Conservation (phyloP, 1,140 invertebrate species). For the Bradynema listronoti region DNA sequence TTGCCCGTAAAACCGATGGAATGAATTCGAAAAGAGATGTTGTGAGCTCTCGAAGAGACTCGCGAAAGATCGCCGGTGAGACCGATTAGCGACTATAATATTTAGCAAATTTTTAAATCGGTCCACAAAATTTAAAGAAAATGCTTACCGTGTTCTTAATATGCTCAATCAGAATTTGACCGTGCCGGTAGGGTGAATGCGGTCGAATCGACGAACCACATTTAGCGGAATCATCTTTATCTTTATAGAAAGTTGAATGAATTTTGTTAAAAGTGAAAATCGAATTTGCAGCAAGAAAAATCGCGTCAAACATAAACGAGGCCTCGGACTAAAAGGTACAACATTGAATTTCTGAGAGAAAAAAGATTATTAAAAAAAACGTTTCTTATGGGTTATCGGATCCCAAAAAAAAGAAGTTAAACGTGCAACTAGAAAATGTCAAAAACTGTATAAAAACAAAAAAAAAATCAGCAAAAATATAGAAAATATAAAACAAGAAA, state of each 20-base stretch:
- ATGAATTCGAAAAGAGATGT: constrained; percentile 56
- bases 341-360: constrained; percentile 5
- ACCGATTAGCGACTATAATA: constrained; percentile 39
- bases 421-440: too few species aligned
- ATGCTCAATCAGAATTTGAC: constrained; percentile 38
- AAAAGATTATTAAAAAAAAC: too few species aligned
- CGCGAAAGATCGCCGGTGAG: constrained; percentile 46
- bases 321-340: constrained; percentile 49
- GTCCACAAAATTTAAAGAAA: constrained; percentile 5
- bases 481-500: constrained; percentile 47
- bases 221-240: constrained; percentile 14
- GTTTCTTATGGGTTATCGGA: too few species aligned
- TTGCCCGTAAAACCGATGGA: constrained; percentile 50
- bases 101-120: not conserved
- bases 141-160: constrained; percentile 34
- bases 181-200: constrained; percentile 44
- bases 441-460: constrained; percentile 37
- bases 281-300: constrained; percentile 46
- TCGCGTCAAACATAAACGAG: constrained; percentile 46
- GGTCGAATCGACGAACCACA: constrained; percentile 34
- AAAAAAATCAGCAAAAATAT: constrained; percentile 50
- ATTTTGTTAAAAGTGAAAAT: constrained; percentile 24
- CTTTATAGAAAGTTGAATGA: constrained; percentile 14
- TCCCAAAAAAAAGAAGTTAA: too few species aligned
- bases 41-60: constrained; percentile 23